These are phyloP conservation scores for Craniophora ligustri DNA, from an alignment of 2,888 invertebrate species.

Conservation along the genomic window DNA sequence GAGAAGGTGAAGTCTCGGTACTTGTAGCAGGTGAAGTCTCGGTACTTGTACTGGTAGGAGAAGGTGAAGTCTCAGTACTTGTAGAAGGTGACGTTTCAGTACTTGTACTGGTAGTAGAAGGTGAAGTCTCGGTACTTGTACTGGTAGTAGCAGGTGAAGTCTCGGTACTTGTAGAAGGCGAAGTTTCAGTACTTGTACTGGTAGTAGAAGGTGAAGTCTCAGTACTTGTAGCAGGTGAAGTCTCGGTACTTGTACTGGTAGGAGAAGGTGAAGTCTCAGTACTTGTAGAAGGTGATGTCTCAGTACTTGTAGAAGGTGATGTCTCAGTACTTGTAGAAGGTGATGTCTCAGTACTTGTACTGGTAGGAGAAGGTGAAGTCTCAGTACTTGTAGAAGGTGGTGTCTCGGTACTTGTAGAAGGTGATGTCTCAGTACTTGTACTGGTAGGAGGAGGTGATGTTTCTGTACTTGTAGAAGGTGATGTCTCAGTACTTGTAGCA, in stretches of 20 bases:
- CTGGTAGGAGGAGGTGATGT: no score
- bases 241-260: not conserved
- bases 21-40: not conserved
- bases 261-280: not conserved
- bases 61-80: not conserved
- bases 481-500: not conserved
- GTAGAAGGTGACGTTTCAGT: not conserved
- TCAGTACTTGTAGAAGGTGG: not conserved
- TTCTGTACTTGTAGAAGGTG: no score
- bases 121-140: not conserved
- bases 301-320: not conserved
- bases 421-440: not conserved
- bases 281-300: not conserved
- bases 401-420: not conserved
- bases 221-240: not conserved
- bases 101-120: not conserved
- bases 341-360: not conserved
- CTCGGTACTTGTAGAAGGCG: not conserved
- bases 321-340: not conserved
- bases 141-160: not conserved
- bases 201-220: not conserved
- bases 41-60: no score
- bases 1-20: not conserved
- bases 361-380: not conserved
- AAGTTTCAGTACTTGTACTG: not conserved